Percentiles rank a stretch among this genome's conserved stretches.
Conservation (phyloP, 1,140 invertebrate genomes). For the Mizuhopecten yessoensis region DNA sequence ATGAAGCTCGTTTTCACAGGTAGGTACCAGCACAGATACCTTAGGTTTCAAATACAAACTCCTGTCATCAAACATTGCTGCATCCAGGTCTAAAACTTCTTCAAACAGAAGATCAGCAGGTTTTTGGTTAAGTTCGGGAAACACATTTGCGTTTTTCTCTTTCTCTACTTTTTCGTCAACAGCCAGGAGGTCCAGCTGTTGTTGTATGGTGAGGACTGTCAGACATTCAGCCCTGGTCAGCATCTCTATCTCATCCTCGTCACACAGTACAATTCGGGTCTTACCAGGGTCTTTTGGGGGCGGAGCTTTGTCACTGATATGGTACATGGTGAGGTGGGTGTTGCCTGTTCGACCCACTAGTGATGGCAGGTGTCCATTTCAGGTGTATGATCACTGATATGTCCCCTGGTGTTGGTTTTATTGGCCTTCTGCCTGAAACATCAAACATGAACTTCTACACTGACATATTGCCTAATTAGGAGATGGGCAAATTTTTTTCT, state of each 20-base stretch:
- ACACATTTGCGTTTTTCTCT: constrained; percentile 8
- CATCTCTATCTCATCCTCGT: constrained; percentile 3
- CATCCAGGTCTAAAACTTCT: background rate
- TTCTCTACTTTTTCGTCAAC: background rate
- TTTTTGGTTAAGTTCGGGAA: background rate
- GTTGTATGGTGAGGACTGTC: background rate
- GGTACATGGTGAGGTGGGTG: background rate
- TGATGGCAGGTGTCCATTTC: background rate
- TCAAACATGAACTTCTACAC: too few relatives aligned
- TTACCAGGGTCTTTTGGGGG: background rate
- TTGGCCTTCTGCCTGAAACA: background rate
- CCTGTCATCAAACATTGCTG: constrained; percentile 31
- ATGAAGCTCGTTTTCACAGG: background rate
- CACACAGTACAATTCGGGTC: background rate
- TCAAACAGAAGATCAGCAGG: background rate
- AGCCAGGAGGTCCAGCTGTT: background rate
- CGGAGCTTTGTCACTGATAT: background rate
- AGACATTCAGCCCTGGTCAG: background rate
- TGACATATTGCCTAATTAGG: too few relatives aligned
- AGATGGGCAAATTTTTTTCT: too few relatives aligned
- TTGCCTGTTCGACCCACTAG: background rate
- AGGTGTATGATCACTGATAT: background rate
- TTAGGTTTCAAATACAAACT: background rate
- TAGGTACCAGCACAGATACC: background rate
- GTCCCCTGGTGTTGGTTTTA: background rate